Evolutionary conservation across 2,797 vertebrate genomes (phyloP).

Genomic region (Sebastes matsubarae): DNA sequence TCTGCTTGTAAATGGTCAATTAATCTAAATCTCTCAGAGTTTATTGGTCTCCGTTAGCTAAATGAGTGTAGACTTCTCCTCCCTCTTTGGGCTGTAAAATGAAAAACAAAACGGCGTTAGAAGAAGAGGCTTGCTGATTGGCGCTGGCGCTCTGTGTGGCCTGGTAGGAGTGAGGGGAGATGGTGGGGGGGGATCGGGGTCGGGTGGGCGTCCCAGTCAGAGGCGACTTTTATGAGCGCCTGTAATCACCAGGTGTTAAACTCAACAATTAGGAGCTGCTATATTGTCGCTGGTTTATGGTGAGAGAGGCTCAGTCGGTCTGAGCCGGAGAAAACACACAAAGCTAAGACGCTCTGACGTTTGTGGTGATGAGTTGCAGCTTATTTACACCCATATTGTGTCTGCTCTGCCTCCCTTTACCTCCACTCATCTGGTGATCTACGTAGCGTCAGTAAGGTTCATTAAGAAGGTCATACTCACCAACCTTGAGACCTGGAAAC

Average conservation of each 20-base stretch:
- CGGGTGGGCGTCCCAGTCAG: conserved; percentile 39
- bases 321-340: not conserved
- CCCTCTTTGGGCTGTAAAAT: conserved; percentile 68
- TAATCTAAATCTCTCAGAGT: conserved; percentile 72
- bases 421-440: not conserved
- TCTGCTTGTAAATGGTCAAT: conserved; percentile 72
- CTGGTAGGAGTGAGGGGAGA: conserved; percentile 45
- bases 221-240: conserved; percentile 78
- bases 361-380: not conserved
- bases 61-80: conserved; percentile 73
- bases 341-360: not conserved
- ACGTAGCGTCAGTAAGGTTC: not conserved
- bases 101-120: conserved; percentile 54
- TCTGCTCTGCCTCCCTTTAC: not conserved
- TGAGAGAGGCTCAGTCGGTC: conserved; percentile 27
- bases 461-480: not conserved
- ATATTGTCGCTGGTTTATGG: conserved; percentile 78
- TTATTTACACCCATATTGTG: not conserved
- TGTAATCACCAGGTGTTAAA: conserved; percentile 84
- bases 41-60: conserved; percentile 79
- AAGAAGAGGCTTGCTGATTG: conserved; percentile 73
- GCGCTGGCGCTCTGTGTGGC: conserved; percentile 79
- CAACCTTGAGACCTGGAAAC: too few relatives aligned
- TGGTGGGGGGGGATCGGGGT: not conserved
- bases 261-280: conserved; percentile 85